phyloP scores from a whole-genome alignment of 2,888 invertebrate species.

The Protophormia terraenovae region DNA sequence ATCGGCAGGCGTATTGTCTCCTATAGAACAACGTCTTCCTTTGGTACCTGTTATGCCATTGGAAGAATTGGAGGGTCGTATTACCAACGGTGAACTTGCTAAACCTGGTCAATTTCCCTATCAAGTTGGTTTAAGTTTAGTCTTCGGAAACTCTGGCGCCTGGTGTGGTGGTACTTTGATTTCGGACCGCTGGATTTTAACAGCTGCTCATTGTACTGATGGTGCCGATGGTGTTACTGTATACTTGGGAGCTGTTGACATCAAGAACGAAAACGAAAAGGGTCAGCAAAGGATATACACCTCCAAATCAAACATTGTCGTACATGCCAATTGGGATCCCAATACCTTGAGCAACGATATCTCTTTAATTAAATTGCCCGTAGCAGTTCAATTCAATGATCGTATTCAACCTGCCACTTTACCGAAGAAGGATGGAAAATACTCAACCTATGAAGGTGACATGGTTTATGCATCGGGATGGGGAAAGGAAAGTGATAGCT shows the following conservation, averaged over 20 bases:
- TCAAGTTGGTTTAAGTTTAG: constrained; percentile 75
- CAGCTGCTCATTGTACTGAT: constrained; percentile 79
- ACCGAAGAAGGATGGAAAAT: constrained; percentile 66
- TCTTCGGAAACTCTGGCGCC: constrained; percentile 58
- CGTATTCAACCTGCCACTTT: constrained; percentile 70
- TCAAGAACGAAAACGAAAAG: constrained; percentile 62
- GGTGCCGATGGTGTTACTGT: constrained; percentile 67
- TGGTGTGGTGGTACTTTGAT: constrained; percentile 79
- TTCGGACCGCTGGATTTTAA: constrained; percentile 75
- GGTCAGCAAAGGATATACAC: constrained; percentile 69
- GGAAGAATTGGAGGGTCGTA: constrained; percentile 72
- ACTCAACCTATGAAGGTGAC: constrained; percentile 70
- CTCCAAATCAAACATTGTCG: constrained; percentile 65
- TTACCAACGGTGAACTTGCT: constrained; percentile 74
- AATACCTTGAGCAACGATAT: constrained; percentile 72
- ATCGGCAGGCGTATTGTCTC: constrained; percentile 61
- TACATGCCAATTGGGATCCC: constrained; percentile 70
- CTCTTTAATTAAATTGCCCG: constrained; percentile 72
- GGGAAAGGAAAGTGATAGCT: constrained; percentile 70
- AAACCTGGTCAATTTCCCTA: constrained; percentile 75
- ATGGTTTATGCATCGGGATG: constrained; percentile 71
- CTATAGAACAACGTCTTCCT: constrained; percentile 15
- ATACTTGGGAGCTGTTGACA: constrained; percentile 71
- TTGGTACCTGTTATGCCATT: constrained; percentile 48
- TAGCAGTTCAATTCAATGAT: constrained; percentile 68